Evolutionary conservation across 2,797 vertebrate species (phyloP).

Genomic region (Parotocinclus haroldoi): DNA sequence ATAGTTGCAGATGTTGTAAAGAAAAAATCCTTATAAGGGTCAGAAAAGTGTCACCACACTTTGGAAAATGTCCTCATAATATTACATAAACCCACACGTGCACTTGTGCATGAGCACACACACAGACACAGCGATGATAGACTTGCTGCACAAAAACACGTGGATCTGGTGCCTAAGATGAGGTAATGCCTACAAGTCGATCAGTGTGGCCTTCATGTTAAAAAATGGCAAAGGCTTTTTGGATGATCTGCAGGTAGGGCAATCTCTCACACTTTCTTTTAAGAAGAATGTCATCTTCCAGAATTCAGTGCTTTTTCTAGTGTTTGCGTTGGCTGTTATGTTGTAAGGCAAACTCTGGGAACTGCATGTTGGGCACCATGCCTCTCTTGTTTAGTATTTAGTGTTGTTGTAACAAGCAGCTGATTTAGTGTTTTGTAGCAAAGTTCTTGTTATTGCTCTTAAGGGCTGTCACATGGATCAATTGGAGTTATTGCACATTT

Average conservation of each 20-base stretch:
- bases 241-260: constrained; percentile 28
- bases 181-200: constrained; percentile 47
- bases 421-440: constrained; percentile 34
- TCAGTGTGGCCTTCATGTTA: constrained; percentile 1
- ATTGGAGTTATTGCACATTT: constrained; percentile 34
- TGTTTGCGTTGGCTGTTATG: constrained; percentile 28
- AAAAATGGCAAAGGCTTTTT: constrained; percentile 1
- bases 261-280: constrained; percentile 20
- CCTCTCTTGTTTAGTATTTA: constrained; percentile 14
- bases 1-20: too few relatives aligned
- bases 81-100: too few relatives aligned
- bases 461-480: constrained; percentile 3
- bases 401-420: background rate
- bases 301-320: constrained; percentile 3
- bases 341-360: constrained; percentile 8
- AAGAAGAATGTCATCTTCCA: constrained; percentile 24
- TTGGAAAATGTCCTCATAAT: too few relatives aligned
- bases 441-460: constrained; percentile 13
- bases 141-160: constrained; percentile 17
- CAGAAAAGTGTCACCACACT: too few relatives aligned
- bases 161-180: constrained; percentile 42
- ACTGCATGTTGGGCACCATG: constrained; percentile 2
- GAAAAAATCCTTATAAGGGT: too few relatives aligned
- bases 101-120: too few relatives aligned
- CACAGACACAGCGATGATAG: too few relatives aligned